Conservation (phyloP, 2,797 vertebrate species). For the Notolepis coatsorum region DNA sequence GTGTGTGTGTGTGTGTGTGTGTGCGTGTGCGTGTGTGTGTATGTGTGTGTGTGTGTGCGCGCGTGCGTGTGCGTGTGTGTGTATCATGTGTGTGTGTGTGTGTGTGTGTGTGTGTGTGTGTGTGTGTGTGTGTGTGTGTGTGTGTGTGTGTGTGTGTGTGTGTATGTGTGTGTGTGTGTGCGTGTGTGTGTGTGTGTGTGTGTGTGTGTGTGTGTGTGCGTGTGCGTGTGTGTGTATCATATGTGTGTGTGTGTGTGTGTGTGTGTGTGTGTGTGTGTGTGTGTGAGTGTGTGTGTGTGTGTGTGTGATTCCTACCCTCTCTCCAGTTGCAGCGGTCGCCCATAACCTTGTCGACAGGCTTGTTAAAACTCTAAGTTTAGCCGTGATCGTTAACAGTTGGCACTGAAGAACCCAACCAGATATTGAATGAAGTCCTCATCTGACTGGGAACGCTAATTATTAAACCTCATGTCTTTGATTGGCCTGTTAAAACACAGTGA, state of each 20-base stretch:
- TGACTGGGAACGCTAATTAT: conserved; percentile 19
- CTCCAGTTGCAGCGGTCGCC: conserved; percentile 21
- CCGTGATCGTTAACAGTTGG: conserved; percentile 35
- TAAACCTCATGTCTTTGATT: neutral
- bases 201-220: conserved; percentile 5
- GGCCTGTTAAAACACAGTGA: conserved; percentile 11
- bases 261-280: neutral
- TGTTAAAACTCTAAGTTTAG: conserved; percentile 66
- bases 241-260: neutral
- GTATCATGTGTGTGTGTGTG: no score
- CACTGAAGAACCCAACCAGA: conserved; percentile 39
- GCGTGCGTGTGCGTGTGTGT: neutral
- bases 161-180: conserved; percentile 1
- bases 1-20: conserved; percentile 7
- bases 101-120: neutral
- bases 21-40: conserved; percentile 10
- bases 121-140: neutral
- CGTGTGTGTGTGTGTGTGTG: conserved; percentile 3
- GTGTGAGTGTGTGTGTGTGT: neutral
- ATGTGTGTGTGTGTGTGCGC: neutral
- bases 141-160: neutral
- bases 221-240: neutral
- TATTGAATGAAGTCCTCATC: conserved; percentile 49
- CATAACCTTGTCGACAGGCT: conserved; percentile 58
- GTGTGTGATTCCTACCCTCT: conserved; percentile 32